Conservation (phyloP, 92 coral and sea anemone species). For the Porites evermanni region DNA sequence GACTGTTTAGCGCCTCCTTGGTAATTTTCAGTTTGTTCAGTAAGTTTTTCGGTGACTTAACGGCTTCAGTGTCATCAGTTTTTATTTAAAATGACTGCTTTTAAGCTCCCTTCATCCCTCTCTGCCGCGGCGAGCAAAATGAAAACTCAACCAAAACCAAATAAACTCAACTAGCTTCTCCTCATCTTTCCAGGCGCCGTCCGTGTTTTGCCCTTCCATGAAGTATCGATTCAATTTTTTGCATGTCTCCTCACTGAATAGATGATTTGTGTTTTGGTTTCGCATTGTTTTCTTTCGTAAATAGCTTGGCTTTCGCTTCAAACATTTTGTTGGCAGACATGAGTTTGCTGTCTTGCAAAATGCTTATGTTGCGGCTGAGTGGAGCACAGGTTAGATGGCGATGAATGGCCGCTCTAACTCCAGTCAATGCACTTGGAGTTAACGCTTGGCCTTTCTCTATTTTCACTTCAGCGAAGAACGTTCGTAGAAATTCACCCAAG, state of each 20-base stretch:
- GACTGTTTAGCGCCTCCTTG: background rate
- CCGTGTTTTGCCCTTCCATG: background rate
- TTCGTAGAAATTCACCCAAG: too few relatives aligned
- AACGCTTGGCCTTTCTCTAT: too few relatives aligned
- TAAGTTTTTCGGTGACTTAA: too few relatives aligned
- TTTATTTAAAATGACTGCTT: slow-evolving; percentile 26
- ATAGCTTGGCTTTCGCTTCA: slow-evolving; percentile 48
- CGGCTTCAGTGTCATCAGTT: background rate
- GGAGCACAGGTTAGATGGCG: background rate
- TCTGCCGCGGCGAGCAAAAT: slow-evolving; percentile 33
- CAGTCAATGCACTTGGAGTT: too few relatives aligned
- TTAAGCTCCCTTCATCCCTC: slow-evolving; percentile 38
- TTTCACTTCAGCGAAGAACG: too few relatives aligned
- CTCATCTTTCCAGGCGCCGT: slow-evolving; percentile 27
- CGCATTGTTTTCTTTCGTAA: slow-evolving; percentile 34
- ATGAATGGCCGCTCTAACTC: too few relatives aligned
- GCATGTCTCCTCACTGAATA: background rate
- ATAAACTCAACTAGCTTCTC: slow-evolving; percentile 34
- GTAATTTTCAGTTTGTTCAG: background rate
- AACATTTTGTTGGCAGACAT: slow-evolving; percentile 44
- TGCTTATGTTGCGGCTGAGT: background rate
- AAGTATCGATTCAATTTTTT: background rate
- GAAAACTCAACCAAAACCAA: slow-evolving; percentile 35
- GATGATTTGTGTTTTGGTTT: slow-evolving; percentile 49
- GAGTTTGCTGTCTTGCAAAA: slow-evolving; percentile 55